These are phyloP conservation scores for Aphelenchoides bicaudatus DNA, from an alignment of 2,888 invertebrate genomes.

Conservation along the genomic window DNA sequence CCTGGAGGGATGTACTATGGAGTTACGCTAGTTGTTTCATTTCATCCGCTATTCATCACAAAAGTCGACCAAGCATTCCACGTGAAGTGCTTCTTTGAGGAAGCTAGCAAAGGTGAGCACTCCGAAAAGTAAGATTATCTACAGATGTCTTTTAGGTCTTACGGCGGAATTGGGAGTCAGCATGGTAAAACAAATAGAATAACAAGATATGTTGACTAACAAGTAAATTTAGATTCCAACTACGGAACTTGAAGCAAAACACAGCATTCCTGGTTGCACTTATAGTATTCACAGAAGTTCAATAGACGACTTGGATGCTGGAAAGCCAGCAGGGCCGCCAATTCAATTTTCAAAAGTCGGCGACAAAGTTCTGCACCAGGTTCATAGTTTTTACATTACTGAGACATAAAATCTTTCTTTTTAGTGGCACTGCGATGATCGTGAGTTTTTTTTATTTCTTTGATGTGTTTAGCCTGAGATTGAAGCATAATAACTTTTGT, in stretches of 20 bases:
- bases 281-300: slow-evolving; percentile 57
- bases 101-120: slow-evolving; percentile 57
- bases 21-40: slow-evolving; percentile 59
- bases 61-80: slow-evolving; percentile 61
- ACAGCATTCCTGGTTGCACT: slow-evolving; percentile 59
- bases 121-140: too few species aligned
- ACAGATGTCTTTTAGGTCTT: too few species aligned
- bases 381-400: too few species aligned
- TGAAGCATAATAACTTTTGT: not conserved
- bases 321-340: slow-evolving; percentile 50
- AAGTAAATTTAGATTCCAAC: slow-evolving; percentile 59
- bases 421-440: slow-evolving; percentile 60
- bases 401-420: too few species aligned
- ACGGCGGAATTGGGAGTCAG: slow-evolving; percentile 61
- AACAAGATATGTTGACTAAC: slow-evolving; percentile 9
- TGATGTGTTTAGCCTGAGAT: not conserved
- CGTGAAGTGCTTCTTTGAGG: slow-evolving; percentile 61
- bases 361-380: slow-evolving; percentile 55
- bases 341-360: slow-evolving; percentile 60
- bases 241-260: slow-evolving; percentile 59
- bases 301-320: slow-evolving; percentile 53
- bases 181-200: slow-evolving; percentile 27
- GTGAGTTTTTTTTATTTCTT: slow-evolving; percentile 38
- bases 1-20: slow-evolving; percentile 61
- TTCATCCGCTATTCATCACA: slow-evolving; percentile 60